Percentiles rank a stretch among this genome's conserved stretches.
These are phyloP conservation scores for Hirtodrosophila trivittata DNA, from an alignment of 2,888 invertebrate genomes.

Conservation along the genomic window DNA sequence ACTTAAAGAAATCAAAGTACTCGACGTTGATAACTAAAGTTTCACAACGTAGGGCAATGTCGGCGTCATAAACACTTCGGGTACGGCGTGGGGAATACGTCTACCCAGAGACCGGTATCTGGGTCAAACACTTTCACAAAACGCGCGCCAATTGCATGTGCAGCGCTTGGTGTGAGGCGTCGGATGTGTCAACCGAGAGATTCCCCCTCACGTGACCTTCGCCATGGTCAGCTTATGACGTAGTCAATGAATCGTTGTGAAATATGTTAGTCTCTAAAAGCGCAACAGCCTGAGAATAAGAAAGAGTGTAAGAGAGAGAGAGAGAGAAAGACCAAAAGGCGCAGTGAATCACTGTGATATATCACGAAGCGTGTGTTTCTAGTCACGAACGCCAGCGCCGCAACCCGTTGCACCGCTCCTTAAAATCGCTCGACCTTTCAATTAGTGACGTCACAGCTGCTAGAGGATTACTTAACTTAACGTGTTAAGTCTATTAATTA, in stretches of 20 bases:
- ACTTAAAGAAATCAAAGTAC: constrained; percentile 14
- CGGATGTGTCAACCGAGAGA: constrained; percentile 17
- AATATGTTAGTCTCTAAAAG: constrained; percentile 22
- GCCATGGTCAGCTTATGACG: constrained; percentile 32
- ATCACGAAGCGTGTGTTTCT: constrained; percentile 17
- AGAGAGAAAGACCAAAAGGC: background rate
- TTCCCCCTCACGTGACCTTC: background rate
- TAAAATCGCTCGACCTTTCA: background rate
- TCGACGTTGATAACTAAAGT: constrained; percentile 24
- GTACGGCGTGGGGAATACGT: background rate
- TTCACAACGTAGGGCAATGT: constrained; percentile 49
- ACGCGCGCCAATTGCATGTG: constrained; percentile 28
- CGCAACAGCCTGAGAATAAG: background rate
- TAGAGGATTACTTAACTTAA: too few species aligned
- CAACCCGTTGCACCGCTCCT: background rate
- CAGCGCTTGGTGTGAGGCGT: too few species aligned
- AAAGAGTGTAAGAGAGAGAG: constrained; percentile 1
- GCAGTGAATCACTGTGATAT: constrained; percentile 29
- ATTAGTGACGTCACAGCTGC: too few species aligned
- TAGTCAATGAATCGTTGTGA: constrained; percentile 31
- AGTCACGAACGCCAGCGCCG: constrained; percentile 40
- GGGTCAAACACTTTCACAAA: constrained; percentile 50
- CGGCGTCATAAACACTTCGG: constrained; percentile 27
- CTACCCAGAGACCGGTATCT: constrained; percentile 4
- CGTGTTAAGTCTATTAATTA: too few species aligned